phyloP scores from a whole-genome alignment of 2,113 vertebrate species.

The Pygoscelis adeliae region DNA sequence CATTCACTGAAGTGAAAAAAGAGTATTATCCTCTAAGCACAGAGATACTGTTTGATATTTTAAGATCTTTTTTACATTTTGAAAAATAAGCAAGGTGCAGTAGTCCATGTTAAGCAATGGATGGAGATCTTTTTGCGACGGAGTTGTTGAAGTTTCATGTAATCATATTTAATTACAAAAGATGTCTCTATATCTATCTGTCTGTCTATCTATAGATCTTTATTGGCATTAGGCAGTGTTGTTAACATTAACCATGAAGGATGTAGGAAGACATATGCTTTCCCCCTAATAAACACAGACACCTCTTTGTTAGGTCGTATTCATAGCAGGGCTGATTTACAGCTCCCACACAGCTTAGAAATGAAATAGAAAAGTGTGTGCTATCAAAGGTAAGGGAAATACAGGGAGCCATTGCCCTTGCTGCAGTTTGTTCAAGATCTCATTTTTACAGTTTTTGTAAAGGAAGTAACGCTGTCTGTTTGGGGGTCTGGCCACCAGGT shows the following conservation, averaged over 20 bases:
- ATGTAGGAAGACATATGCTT: conserved; percentile 11
- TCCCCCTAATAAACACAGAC: background rate
- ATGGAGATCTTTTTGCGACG: background rate
- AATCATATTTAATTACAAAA: background rate
- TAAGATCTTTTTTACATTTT: background rate
- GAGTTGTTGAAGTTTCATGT: background rate
- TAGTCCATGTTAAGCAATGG: background rate
- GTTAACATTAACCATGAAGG: background rate
- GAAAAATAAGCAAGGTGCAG: background rate
- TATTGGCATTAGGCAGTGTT: background rate
- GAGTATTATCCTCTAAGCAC: background rate
- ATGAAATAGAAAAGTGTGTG: background rate
- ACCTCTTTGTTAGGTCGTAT: background rate
- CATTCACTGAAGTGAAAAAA: background rate
- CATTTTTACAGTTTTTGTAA: background rate
- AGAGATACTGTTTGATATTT: background rate
- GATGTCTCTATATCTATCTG: background rate
- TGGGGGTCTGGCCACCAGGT: background rate
- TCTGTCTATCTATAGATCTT: background rate
- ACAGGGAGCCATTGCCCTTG: background rate
- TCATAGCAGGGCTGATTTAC: background rate
- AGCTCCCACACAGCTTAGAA: background rate
- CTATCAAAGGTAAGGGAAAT: background rate
- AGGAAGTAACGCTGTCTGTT: background rate
- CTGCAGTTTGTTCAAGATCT: background rate